Conservation (phyloP, 2,888 invertebrate genomes). For the Drosophila paranaensis region DNA sequence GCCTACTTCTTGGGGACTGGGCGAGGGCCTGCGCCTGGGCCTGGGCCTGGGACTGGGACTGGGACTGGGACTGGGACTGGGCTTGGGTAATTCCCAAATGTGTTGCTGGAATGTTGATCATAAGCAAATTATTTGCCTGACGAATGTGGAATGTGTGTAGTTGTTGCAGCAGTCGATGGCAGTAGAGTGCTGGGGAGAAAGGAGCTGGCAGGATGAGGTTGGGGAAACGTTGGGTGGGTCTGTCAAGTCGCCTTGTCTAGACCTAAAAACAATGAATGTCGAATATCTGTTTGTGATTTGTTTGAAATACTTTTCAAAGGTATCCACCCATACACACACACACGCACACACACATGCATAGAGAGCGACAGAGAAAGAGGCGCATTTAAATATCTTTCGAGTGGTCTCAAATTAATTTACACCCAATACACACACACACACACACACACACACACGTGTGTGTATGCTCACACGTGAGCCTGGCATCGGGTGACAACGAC, state of each 20-base stretch:
- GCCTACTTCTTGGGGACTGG: slow-evolving; percentile 32
- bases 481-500: slow-evolving; percentile 61
- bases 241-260: slow-evolving; percentile 64
- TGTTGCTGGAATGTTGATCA: slow-evolving; percentile 49
- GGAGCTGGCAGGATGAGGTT: neutral
- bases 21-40: neutral
- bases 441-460: slow-evolving; percentile 10
- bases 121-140: slow-evolving; percentile 58
- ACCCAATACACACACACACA: slow-evolving; percentile 61
- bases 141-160: slow-evolving; percentile 54
- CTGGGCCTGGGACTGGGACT: no score
- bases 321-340: slow-evolving; percentile 21
- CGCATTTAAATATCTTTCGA: slow-evolving; percentile 71
- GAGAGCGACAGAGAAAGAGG: slow-evolving; percentile 1
- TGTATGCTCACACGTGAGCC: slow-evolving; percentile 15
- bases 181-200: neutral
- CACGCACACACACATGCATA: slow-evolving; percentile 9
- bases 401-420: slow-evolving; percentile 74
- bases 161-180: slow-evolving; percentile 11
- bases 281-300: slow-evolving; percentile 80
- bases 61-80: no score
- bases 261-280: slow-evolving; percentile 77
- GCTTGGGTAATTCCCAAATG: slow-evolving; percentile 23
- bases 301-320: slow-evolving; percentile 74
- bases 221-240: slow-evolving; percentile 22